Evolutionary conservation across 2,888 invertebrate species (phyloP), one percentile per base, ranked within the genome.

Genomic region (Pseudolycoriella hygida): DNA sequence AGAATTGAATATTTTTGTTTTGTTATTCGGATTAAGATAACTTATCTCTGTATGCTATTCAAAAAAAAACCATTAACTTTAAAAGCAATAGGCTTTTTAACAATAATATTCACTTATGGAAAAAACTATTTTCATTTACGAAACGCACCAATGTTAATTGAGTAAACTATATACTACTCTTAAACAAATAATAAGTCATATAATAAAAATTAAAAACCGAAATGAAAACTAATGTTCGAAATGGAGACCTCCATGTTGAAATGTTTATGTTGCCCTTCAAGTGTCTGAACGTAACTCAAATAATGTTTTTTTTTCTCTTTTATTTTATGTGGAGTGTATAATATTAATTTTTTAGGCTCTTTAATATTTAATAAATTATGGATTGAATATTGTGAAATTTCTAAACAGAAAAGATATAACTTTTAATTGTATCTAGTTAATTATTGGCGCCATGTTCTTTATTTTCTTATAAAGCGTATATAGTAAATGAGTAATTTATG

Each of bases 341-440:
- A 25, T 25, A 25, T 25, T 25, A 25, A 25, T 25, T 25, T 25
- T 25, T 25, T 25, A 25, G 25, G 25, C 25, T 25, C 25, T 25
- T 25, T 25, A 25, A 25, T 25, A 25, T 25, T 25, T 25, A 25
- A 25, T 25, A 25, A 25, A 25, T 25, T 25, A 25, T 25, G 25
- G 25, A 25, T 25, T 25, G 25, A 25, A 25, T 25, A 25, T 25
- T 25, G 25, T 25, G 25, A 25, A 25, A 25, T 25, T 25, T 25
- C 25, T 25, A 25, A 25, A 25, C 25, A 25, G 25, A 6, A 25
- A 25, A 25, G 25, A 25, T 25, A 25, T 25, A 25, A 25, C 15
- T 34, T 34, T 34, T 34, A 34, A 34, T 34, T 34, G 34, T 34
- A 34, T 34, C 34, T 34, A 34, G 6, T 34, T 34, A 34, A 34